Percentiles rank a stretch among this genome's conserved stretches.
Evolutionary conservation across 1,140 invertebrate genomes (phyloP).

Genomic region (Drosophila trapezifrons): DNA sequence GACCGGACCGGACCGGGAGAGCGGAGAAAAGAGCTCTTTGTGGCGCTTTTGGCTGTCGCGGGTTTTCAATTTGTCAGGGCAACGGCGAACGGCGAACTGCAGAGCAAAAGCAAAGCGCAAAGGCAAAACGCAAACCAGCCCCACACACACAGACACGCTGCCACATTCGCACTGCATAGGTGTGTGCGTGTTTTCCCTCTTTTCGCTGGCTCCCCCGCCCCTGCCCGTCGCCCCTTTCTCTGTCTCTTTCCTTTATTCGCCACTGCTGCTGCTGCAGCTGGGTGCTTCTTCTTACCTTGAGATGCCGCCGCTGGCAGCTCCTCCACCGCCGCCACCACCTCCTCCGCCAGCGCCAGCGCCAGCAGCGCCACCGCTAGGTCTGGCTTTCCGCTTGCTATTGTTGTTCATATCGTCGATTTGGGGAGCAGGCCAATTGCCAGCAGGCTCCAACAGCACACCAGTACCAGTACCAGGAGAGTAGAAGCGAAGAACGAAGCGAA

Average conservation of each 20-base stretch:
- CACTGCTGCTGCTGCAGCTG: constrained; percentile 40
- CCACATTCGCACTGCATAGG: constrained; percentile 21
- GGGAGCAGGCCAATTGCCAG: constrained; percentile 60
- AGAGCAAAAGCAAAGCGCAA: constrained; percentile 34
- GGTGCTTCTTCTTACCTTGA: constrained; percentile 80
- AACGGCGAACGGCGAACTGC: constrained; percentile 43
- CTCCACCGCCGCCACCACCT: constrained; percentile 38
- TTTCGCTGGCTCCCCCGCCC: constrained; percentile 21
- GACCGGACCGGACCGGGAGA: constrained; percentile 49
- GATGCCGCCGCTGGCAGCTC: constrained; percentile 71
- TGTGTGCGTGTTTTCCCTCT: constrained; percentile 26
- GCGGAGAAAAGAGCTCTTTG: constrained; percentile 57
- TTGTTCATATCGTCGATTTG: constrained; percentile 73
- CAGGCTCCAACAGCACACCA: constrained; percentile 26
- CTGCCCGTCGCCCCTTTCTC: constrained; percentile 11
- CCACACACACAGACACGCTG: constrained; percentile 25
- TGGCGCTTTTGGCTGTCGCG: constrained; percentile 57
- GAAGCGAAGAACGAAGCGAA: constrained; percentile 31
- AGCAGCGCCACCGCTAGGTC: constrained; percentile 63
- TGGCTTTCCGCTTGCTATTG: constrained; percentile 83
- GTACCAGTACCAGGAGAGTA: constrained; percentile 57
- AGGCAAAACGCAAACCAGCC: constrained; percentile 52
- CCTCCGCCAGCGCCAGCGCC: constrained; percentile 54
- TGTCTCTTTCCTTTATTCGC: constrained; percentile 31
- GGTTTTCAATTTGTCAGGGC: constrained; percentile 64